Evolutionary conservation across 2,888 invertebrate genomes (phyloP).

Genomic region (Dione juno): DNA sequence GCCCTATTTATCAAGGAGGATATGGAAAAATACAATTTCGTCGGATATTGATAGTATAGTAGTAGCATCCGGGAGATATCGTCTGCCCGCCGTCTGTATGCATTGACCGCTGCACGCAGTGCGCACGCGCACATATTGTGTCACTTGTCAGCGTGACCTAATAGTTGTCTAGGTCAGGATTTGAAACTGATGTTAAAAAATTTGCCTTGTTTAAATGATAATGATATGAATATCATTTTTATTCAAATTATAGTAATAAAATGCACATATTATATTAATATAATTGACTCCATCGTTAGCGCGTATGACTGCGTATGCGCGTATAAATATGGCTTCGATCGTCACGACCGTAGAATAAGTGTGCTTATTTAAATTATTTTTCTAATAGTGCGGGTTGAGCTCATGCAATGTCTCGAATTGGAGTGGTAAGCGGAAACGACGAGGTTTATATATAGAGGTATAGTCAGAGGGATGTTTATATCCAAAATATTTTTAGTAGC

Average conservation of each 20-base stretch:
- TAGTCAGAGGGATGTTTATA: no score
- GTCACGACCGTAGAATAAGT: no score
- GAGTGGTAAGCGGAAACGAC: no score
- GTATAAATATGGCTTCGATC: no score
- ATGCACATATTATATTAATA: no score
- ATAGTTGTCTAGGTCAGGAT: conserved; percentile 36
- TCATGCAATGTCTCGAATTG: no score
- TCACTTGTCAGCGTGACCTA: neutral
- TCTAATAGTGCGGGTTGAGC: no score
- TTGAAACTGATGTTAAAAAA: neutral
- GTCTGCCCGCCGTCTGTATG: conserved; percentile 58
- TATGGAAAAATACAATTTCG: conserved; percentile 36
- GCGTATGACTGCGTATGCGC: no score
- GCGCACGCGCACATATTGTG: conserved; percentile 46
- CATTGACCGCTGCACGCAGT: conserved; percentile 50
- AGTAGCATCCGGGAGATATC: conserved; percentile 55
- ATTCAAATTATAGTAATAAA: neutral
- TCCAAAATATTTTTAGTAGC: no score
- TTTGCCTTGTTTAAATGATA: neutral
- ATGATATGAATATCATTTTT: neutral
- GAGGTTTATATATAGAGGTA: no score
- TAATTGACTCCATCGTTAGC: no score
- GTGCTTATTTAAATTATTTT: no score
- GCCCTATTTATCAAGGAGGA: conserved; percentile 39
- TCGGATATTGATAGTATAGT: conserved; percentile 36